A percentile compares a stretch with the other conserved stretches of the same genome.
These are phyloP conservation scores for Heliconius ethilla DNA, from an alignment of 2,888 invertebrate genomes.

Conservation along the genomic window DNA sequence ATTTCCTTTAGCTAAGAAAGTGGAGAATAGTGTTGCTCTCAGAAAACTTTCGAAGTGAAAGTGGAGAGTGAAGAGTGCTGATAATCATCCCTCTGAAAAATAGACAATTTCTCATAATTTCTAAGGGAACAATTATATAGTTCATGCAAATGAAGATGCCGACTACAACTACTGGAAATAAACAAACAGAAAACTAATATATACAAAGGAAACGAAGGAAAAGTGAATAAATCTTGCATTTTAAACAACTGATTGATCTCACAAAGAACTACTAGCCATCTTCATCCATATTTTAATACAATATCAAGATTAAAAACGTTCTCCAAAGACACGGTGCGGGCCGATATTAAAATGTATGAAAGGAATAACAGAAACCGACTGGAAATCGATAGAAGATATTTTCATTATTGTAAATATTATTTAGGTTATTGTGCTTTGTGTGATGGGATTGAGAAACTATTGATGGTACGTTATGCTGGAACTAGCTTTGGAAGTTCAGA, in stretches of 20 bases:
- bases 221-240: constrained; percentile 46
- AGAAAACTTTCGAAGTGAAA: too few species aligned
- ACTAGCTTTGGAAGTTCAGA: neutral
- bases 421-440: constrained; percentile 17
- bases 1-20: too few species aligned
- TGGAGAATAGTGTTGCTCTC: too few species aligned
- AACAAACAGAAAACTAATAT: neutral
- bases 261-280: constrained; percentile 16
- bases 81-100: too few species aligned
- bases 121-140: too few species aligned
- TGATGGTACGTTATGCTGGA: neutral
- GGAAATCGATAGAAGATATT: constrained; percentile 5
- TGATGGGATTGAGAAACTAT: constrained; percentile 15
- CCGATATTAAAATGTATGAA: constrained; percentile 32
- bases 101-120: too few species aligned
- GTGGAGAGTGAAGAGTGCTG: too few species aligned
- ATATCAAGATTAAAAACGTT: constrained; percentile 47
- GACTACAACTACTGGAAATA: neutral
- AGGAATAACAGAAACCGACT: constrained; percentile 17
- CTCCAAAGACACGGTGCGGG: constrained; percentile 37
- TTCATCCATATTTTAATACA: constrained; percentile 51
- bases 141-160: too few species aligned
- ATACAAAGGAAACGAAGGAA: neutral
- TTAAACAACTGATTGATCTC: constrained; percentile 45
- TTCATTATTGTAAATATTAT: constrained; percentile 23